Percentiles rank a stretch among this genome's conserved stretches.
Conservation (phyloP, 1,140 invertebrate genomes). For the Micrasema minimum region DNA sequence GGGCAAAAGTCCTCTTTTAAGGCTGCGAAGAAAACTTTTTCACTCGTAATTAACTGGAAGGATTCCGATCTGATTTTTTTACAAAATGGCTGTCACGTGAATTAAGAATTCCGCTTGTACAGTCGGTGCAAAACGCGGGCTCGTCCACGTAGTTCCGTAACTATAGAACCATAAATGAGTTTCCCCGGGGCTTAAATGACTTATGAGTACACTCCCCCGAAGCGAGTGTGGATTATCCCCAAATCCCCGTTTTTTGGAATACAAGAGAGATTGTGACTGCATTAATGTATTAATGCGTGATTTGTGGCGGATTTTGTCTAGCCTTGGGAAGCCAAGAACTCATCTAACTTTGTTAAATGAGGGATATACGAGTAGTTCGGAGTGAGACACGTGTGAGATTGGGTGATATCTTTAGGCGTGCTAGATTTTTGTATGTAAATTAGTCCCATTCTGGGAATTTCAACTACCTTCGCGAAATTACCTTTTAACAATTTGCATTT, state of each 20-base stretch:
- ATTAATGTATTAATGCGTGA: slow-evolving; percentile 26
- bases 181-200: slow-evolving; percentile 30
- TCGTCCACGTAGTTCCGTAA: slow-evolving; percentile 20
- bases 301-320: slow-evolving; percentile 6
- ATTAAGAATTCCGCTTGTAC: slow-evolving; percentile 33
- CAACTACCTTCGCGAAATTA: slow-evolving; percentile 6
- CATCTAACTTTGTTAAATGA: slow-evolving; percentile 29
- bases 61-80: slow-evolving; percentile 33
- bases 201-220: slow-evolving; percentile 2
- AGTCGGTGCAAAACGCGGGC: slow-evolving; percentile 2
- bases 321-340: neutral
- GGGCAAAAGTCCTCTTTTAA: slow-evolving; percentile 11
- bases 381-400: slow-evolving; percentile 6
- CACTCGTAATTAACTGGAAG: slow-evolving; percentile 32
- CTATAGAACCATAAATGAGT: slow-evolving; percentile 14
- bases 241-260: slow-evolving; percentile 9
- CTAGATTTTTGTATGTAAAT: slow-evolving; percentile 11
- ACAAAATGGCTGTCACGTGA: slow-evolving; percentile 24
- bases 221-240: neutral
- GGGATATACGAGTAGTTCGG: neutral
- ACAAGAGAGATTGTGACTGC: slow-evolving; percentile 21
- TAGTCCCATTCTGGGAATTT: slow-evolving; percentile 6
- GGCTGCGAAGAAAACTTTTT: slow-evolving; percentile 14
- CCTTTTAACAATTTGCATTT: slow-evolving; percentile 11
- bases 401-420: slow-evolving; percentile 16